Evolutionary conservation across 2,888 invertebrate species (phyloP), one percentile per base, ranked within the genome.

Genomic region (Apocheima hispidaria): DNA sequence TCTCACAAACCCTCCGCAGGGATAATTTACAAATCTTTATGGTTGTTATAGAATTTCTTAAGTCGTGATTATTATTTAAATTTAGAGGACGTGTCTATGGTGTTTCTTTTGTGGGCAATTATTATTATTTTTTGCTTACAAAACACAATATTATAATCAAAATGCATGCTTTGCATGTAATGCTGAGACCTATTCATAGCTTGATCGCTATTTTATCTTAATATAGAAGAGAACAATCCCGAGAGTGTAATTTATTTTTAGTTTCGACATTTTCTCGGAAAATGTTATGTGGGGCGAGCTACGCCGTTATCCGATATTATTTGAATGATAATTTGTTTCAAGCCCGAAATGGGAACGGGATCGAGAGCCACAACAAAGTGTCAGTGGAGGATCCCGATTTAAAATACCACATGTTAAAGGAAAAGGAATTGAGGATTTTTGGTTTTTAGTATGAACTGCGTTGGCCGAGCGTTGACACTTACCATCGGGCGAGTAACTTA

Each of bases 311-410:
- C 50, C 57, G 50, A 57, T 57, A 50, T 50, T 50, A 57, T 57
- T 57, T 43, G 57, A 43, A 57, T 50, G 50, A 57, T 36, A 57
- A 57, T 57, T 57, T 57, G 57, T 57, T 41, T 41, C 41, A 40
- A 50, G 9, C 50, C 55, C 40, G 0, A 40, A 41, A 18, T 44
- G 14, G 30, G 48, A 41, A 49, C 18, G n/a, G 26, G 26, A 49
- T 49, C 49, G 48, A 18, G 20, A 55, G 54, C 44, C 43, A 44
- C 36, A 26, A 46, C 23, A 43, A 44, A 48, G 54, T 55, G 55
- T 40, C 26, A 38, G 38, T 48, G 48, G 30, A 40, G n/a, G 40
- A 18, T 12, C 16, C 20, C 18, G 7, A 20, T 21, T 35, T 36
- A 49, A 36, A 49, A 49, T 49, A 49, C 49, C 28, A 44, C 41